These are phyloP conservation scores for Nothocercus nigrocapillus DNA, from an alignment of 2,113 vertebrate genomes.

Conservation along the genomic window DNA sequence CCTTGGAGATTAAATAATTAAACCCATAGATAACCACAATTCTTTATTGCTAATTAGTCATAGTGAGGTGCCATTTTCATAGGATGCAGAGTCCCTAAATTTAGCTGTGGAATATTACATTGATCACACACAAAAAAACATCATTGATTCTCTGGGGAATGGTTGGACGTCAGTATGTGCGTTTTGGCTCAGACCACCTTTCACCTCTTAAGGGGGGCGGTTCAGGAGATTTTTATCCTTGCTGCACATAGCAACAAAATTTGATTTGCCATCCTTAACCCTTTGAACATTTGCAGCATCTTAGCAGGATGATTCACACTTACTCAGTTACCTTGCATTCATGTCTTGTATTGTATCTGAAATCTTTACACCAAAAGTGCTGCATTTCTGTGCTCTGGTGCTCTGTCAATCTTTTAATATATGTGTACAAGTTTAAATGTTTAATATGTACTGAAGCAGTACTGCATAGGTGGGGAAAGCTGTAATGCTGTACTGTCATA, in stretches of 20 bases:
- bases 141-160: constrained; percentile 77
- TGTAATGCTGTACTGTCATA: not conserved
- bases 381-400: constrained; percentile 10
- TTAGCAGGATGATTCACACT: constrained; percentile 16
- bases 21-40: constrained; percentile 72
- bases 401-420: not conserved
- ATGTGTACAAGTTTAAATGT: constrained; percentile 11
- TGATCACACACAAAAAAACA: constrained; percentile 77
- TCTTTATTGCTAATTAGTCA: constrained; percentile 82
- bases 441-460: not conserved
- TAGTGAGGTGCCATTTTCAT: constrained; percentile 79
- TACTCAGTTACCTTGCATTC: constrained; percentile 6
- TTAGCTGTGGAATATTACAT: constrained; percentile 81
- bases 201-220: constrained; percentile 75
- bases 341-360: not conserved
- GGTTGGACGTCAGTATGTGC: constrained; percentile 69
- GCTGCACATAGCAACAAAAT: constrained; percentile 77
- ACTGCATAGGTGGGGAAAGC: not conserved
- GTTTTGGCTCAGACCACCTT: constrained; percentile 76
- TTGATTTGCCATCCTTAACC: constrained; percentile 75
- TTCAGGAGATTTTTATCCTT: constrained; percentile 62
- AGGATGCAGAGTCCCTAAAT: constrained; percentile 80
- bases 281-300: constrained; percentile 49
- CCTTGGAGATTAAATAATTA: constrained; percentile 80
- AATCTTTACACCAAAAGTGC: constrained; percentile 21